Percentiles rank a stretch among this genome's conserved stretches.
These are phyloP conservation scores for Leptopterna dolabrata DNA, from an alignment of 2,888 invertebrate species.

Conservation along the genomic window DNA sequence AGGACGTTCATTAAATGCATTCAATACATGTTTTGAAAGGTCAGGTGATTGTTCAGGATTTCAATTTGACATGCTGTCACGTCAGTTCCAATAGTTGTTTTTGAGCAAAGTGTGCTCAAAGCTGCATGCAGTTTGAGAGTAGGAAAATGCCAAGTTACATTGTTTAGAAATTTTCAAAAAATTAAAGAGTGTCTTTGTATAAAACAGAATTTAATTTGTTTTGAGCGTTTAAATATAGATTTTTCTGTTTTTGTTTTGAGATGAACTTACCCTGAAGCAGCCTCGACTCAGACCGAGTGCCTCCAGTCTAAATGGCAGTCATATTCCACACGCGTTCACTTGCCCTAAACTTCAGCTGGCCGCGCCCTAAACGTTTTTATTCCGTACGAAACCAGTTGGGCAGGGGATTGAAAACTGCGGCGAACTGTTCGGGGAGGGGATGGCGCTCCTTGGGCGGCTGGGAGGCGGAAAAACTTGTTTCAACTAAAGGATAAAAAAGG, in stretches of 20 bases:
- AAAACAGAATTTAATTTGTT: too few species aligned
- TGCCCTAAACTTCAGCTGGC: conserved; percentile 44
- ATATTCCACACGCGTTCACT: conserved; percentile 49
- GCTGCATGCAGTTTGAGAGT: too few species aligned
- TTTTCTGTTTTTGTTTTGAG: too few species aligned
- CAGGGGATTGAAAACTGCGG: background rate
- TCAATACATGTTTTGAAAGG: too few species aligned
- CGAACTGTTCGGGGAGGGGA: background rate
- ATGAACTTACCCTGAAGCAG: conserved; percentile 42
- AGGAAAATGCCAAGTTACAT: too few species aligned
- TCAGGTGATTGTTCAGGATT: too few species aligned
- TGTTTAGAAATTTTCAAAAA: background rate
- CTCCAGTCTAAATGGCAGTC: conserved; percentile 48
- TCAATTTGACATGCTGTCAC: too few species aligned
- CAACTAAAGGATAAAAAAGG: conserved; percentile 48
- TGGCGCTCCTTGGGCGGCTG: background rate
- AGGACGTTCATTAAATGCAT: too few species aligned
- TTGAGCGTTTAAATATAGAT: background rate
- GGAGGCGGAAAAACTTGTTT: background rate
- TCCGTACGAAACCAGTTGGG: background rate
- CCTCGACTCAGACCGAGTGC: conserved; percentile 52
- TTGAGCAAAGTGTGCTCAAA: too few species aligned
- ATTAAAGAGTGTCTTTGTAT: too few species aligned
- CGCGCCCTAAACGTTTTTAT: conserved; percentile 38
- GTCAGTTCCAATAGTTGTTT: too few species aligned